Evolutionary conservation across 2,113 vertebrate genomes (phyloP).

Genomic region (Campylomormyrus tamandua): DNA sequence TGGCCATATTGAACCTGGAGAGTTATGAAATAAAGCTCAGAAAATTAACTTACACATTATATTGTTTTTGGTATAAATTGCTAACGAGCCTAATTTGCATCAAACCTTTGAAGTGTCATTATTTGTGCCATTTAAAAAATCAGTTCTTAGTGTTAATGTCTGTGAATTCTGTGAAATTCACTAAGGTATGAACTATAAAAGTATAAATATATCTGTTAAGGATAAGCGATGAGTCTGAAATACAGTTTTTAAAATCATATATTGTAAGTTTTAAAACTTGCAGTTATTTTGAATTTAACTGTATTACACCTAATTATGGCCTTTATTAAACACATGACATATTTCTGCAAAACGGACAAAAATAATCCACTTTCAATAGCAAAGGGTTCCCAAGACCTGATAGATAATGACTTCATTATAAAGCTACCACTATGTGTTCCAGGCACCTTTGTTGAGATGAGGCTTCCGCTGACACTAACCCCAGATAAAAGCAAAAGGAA

Average conservation of each 20-base stretch:
- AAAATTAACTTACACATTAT: not conserved
- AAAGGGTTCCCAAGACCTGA: not conserved
- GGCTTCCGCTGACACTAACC: not conserved
- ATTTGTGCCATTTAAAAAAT: not conserved
- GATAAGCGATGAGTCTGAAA: not conserved
- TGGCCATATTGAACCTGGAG: not conserved
- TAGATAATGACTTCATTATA: not conserved
- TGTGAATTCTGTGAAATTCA: not conserved
- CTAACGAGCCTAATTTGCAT: not conserved
- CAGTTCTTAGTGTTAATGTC: not conserved
- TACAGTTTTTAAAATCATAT: not conserved
- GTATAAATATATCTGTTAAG: not conserved
- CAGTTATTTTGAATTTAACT: not conserved
- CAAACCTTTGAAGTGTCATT: not conserved
- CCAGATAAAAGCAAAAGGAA: conserved; percentile 5
- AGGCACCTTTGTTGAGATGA: not conserved
- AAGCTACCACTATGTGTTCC: not conserved
- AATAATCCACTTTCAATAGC: not conserved
- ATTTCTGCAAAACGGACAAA: not conserved
- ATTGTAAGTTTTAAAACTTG: not conserved
- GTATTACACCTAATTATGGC: not conserved
- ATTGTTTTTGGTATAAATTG: not conserved
- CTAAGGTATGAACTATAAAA: not conserved
- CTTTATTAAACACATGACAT: not conserved
- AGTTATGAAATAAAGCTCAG: not conserved